Percentiles rank a stretch among this genome's conserved stretches.
phyloP scores from a whole-genome alignment of 2,888 invertebrate genomes.

The Tineola bisselliella region DNA sequence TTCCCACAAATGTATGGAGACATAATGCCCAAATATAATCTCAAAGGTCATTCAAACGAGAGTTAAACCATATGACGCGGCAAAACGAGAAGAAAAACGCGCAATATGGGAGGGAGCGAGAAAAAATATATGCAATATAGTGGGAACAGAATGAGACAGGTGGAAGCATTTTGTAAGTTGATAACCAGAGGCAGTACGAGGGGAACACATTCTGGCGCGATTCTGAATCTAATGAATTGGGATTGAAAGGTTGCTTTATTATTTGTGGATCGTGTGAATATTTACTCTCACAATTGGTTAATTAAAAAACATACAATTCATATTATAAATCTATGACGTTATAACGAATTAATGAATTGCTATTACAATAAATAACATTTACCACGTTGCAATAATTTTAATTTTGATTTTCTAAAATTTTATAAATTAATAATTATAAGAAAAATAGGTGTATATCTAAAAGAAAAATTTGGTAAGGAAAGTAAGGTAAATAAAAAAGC shows the following conservation, averaged over 20 bases:
- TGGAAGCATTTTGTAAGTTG: constrained; percentile 64
- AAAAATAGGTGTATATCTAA: too few species aligned
- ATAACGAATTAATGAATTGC: background rate
- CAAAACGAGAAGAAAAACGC: constrained; percentile 64
- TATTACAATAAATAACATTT: too few species aligned
- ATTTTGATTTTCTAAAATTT: too few species aligned
- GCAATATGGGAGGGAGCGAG: constrained; percentile 46
- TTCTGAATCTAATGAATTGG: constrained; percentile 62
- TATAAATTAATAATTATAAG: too few species aligned
- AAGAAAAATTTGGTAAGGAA: too few species aligned
- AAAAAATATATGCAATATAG: constrained; percentile 36
- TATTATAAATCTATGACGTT: background rate
- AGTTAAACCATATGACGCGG: constrained; percentile 49
- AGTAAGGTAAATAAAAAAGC: too few species aligned
- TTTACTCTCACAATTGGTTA: background rate
- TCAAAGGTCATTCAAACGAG: constrained; percentile 1
- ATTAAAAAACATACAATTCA: background rate
- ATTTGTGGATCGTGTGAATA: constrained; percentile 9
- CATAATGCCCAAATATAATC: background rate
- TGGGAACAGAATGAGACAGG: constrained; percentile 48
- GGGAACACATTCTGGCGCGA: constrained; percentile 65
- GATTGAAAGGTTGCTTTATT: constrained; percentile 43
- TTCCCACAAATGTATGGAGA: background rate
- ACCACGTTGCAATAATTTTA: too few species aligned
- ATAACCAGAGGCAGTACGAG: constrained; percentile 64